Percentiles rank a stretch among this genome's conserved stretches.
These are phyloP conservation scores for Vultur gryphus DNA, from an alignment of 2,797 vertebrate species.

Conservation along the genomic window DNA sequence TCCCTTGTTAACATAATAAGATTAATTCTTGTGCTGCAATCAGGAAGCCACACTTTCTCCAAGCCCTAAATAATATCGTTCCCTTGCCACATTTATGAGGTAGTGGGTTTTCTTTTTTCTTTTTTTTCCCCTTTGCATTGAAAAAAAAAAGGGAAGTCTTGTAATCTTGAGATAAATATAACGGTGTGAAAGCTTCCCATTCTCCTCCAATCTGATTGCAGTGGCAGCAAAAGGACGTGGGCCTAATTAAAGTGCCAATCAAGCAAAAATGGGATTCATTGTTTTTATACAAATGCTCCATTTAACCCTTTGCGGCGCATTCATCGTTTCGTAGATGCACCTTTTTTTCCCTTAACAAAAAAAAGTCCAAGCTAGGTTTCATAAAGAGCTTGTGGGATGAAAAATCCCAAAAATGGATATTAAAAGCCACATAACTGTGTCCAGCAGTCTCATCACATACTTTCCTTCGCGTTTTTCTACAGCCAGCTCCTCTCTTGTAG, in stretches of 20 bases:
- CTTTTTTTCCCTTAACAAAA: neutral
- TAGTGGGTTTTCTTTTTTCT: fast-evolving
- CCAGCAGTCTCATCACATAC: neutral
- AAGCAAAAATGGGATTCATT: constrained; percentile 55
- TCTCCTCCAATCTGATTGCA: constrained; percentile 64
- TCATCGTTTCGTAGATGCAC: neutral
- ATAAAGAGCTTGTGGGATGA: neutral
- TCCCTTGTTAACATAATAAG: constrained; percentile 60
- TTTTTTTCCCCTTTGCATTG: neutral
- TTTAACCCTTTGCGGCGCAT: neutral
- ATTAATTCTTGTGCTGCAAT: constrained; percentile 39
- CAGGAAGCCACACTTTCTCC: constrained; percentile 7
- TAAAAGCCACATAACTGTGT: neutral
- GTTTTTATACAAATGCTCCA: constrained; percentile 46
- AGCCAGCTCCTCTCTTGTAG: neutral
- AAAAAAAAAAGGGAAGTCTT: neutral
- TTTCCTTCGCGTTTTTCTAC: fast-evolving
- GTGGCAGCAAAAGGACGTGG: constrained; percentile 56
- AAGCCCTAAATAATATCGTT: neutral
- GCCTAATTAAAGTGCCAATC: constrained; percentile 76
- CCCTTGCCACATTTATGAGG: constrained; percentile 3
- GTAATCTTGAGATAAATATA: constrained; percentile 64
- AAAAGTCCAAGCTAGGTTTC: neutral
- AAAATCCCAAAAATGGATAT: neutral
- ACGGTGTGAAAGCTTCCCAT: constrained; percentile 56